phyloP scores from a whole-genome alignment of 2,888 invertebrate species.

The Drepana falcataria region DNA sequence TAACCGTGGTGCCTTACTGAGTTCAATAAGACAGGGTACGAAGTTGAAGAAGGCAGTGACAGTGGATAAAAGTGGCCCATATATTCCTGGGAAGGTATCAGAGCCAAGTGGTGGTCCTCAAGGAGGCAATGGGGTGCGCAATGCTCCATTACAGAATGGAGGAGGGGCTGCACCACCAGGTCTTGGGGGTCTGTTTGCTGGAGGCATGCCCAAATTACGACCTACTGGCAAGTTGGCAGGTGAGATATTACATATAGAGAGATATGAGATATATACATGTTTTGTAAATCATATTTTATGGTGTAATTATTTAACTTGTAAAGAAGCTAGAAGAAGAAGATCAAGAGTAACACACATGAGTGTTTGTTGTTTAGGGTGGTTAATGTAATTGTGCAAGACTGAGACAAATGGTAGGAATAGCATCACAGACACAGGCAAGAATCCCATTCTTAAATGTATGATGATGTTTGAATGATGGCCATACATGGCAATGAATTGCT shows the following conservation, averaged over 20 bases:
- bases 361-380: too few species aligned
- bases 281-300: too few species aligned
- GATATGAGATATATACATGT: too few species aligned
- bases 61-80: conserved; percentile 93
- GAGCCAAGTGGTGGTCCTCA: conserved; percentile 42
- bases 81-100: conserved; percentile 81
- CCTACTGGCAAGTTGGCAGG: conserved; percentile 81
- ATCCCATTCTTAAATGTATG: too few species aligned
- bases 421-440: too few species aligned
- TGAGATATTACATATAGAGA: conserved; percentile 20
- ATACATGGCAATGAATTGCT: too few species aligned
- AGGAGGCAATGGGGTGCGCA: conserved; percentile 52
- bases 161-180: conserved; percentile 52
- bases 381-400: too few species aligned
- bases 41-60: conserved; percentile 91
- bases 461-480: too few species aligned
- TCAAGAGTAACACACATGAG: too few species aligned
- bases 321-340: too few species aligned
- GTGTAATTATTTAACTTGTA: too few species aligned
- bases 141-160: conserved; percentile 56
- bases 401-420: too few species aligned
- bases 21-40: conserved; percentile 90
- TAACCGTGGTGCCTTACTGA: conserved; percentile 84
- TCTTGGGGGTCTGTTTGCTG: conserved; percentile 87
- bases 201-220: conserved; percentile 89